These are phyloP conservation scores for Zalophus californianus DNA, from an alignment of 2,797 vertebrate species.

Conservation along the genomic window DNA sequence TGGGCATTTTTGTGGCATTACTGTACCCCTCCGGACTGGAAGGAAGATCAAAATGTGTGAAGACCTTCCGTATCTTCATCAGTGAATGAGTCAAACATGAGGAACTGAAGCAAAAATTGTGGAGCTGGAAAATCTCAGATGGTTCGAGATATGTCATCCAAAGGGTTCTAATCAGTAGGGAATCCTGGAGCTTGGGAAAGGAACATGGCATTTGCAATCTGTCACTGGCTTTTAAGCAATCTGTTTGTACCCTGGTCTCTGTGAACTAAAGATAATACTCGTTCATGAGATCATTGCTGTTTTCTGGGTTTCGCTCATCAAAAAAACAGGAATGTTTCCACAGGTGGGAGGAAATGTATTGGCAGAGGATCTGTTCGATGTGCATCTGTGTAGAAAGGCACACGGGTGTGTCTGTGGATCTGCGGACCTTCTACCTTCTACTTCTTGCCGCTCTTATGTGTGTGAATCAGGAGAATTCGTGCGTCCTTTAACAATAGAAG, in stretches of 20 bases:
- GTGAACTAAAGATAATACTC: conserved; percentile 69
- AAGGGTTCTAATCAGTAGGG: neutral
- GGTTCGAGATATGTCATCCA: neutral
- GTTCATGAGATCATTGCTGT: conserved; percentile 70
- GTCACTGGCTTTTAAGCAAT: conserved; percentile 76
- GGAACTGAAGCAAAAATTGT: neutral
- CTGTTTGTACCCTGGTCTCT: conserved; percentile 67
- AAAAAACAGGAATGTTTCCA: conserved; percentile 72
- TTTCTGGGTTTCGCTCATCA: conserved; percentile 47
- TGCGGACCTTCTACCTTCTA: neutral
- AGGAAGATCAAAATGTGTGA: neutral
- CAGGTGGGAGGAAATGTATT: conserved; percentile 68
- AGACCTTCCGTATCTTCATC: neutral
- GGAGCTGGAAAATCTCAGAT: neutral
- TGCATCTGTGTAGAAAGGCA: neutral
- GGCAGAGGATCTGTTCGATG: conserved; percentile 5
- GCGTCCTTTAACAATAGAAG: neutral
- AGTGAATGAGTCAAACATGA: neutral
- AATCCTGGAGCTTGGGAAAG: conserved; percentile 74
- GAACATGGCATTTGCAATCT: conserved; percentile 83
- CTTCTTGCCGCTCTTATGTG: neutral
- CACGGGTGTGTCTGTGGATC: neutral
- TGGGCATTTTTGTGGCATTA: neutral
- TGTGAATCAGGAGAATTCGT: neutral
- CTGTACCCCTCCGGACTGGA: neutral